Percentiles rank a stretch among this genome's conserved stretches.
Evolutionary conservation across 2,113 vertebrate genomes (phyloP).

Genomic region (Andinoacara biseriatus): DNA sequence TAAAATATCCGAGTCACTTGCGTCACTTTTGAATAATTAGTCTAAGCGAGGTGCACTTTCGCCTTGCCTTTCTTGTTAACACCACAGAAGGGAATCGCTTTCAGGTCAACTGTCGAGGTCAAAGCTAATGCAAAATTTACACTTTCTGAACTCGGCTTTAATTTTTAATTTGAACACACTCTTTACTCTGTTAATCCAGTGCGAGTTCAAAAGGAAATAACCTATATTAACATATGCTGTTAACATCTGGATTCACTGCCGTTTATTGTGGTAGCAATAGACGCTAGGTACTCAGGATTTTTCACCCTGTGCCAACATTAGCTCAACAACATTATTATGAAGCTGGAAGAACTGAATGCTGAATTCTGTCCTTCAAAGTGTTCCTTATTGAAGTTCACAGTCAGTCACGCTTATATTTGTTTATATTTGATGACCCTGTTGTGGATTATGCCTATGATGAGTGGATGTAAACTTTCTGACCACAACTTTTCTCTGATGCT

Average conservation of each 20-base stretch:
- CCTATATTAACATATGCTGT: neutral
- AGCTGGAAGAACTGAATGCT: fast-evolving
- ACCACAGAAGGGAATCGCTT: slow-evolving; percentile 40
- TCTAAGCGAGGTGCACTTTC: slow-evolving; percentile 52
- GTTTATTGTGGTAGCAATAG: neutral
- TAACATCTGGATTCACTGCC: neutral
- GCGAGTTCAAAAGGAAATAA: neutral
- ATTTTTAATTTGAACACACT: slow-evolving; percentile 38
- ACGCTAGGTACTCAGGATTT: neutral
- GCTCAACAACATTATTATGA: neutral
- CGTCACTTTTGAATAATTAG: slow-evolving; percentile 61
- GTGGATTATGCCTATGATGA: neutral
- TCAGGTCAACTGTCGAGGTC: slow-evolving; percentile 39
- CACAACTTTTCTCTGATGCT: neutral
- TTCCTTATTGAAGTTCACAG: neutral
- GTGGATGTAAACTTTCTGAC: neutral
- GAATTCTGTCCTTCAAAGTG: neutral
- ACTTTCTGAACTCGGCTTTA: slow-evolving; percentile 36
- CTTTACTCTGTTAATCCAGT: neutral
- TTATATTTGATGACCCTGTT: no score
- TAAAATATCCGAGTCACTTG: slow-evolving; percentile 64
- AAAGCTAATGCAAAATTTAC: slow-evolving; percentile 42
- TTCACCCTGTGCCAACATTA: neutral
- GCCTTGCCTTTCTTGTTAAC: slow-evolving; percentile 52
- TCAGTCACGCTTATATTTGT: neutral